Base-by-base conservation (phyloP, 1,140 invertebrate genomes). In the Tribolium castaneum region DNA sequence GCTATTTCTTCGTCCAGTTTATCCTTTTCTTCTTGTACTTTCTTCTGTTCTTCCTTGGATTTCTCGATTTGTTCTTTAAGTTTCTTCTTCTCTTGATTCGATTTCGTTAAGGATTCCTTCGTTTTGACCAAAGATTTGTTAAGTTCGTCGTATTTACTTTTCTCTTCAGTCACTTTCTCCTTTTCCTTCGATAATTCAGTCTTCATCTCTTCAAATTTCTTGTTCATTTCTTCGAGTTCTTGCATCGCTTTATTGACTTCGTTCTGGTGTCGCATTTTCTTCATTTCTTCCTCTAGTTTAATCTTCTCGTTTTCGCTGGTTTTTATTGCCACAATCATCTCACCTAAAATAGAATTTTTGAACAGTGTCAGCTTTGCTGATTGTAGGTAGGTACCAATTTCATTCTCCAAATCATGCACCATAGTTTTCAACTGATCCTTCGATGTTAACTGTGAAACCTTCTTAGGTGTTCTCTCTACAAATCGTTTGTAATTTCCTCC, bases 381-480 rank as follows among this genome's bases (percentile, higher is more conserved):
- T 78, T 80, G 83, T n/a, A n/a, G n/a, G n/a, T n/a, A n/a, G n/a
- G n/a, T 88, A 93, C 93, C 90, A 81, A 95, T 92, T 89, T 96
- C 94, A 84, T 89, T 92, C 86, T 95, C 94, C 80, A 95, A 88
- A 51, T 95, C 94, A 66, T 94, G 92, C 0, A 95, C 91, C 91
- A 94, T 93, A 81, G 91, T 93, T 81, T 93, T 93, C 72, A 95
- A 85, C 87, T 94, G 91, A 50, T 91, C 82, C 88, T 93, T 93
- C 6, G 92, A 91, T 59, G 92, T 91, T 70, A 91, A 84, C 78
- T 94, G 93, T 2, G 90, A 92, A 3, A 92, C 87, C 82, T 93
- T 93, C 81, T 93, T 94, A 6, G 91, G 89, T 10, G 89, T 89
- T 80, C 91, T 87, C 45, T 90, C 51, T 35, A 59, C 19, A 39